Evolutionary conservation across 2,888 invertebrate genomes (phyloP).

Genomic region (Endomychus coccineus): DNA sequence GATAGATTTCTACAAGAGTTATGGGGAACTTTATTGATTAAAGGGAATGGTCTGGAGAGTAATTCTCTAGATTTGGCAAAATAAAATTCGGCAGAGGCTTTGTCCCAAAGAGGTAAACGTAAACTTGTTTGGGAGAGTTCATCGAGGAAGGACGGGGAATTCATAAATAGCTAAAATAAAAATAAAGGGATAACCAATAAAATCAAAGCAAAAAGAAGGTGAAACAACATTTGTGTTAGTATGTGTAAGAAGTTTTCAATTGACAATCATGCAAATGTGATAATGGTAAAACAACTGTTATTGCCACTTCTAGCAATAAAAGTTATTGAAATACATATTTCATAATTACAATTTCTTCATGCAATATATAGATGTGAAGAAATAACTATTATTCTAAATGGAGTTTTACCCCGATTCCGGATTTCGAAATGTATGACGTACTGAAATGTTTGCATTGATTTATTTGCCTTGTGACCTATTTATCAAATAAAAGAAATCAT

Average conservation of each 20-base stretch:
- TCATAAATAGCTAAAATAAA: conserved; percentile 38
- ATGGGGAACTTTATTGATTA: conserved; percentile 31
- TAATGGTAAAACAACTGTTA: neutral
- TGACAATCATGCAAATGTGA: neutral
- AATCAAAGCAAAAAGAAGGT: conserved; percentile 19
- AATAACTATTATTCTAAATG: too few relatives aligned
- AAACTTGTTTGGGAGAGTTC: conserved; percentile 41
- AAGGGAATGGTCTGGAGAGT: conserved; percentile 51
- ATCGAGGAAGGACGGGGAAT: conserved; percentile 49
- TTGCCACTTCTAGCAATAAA: neutral
- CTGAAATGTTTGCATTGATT: too few relatives aligned
- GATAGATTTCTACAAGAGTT: conserved; percentile 39
- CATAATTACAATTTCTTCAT: too few relatives aligned
- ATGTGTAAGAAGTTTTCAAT: conserved; percentile 15
- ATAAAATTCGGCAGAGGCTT: conserved; percentile 65
- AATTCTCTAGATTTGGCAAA: conserved; percentile 66
- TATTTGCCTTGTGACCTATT: too few relatives aligned
- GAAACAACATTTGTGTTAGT: conserved; percentile 18
- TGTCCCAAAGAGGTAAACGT: conserved; percentile 61
- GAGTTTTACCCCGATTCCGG: too few relatives aligned
- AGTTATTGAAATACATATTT: too few relatives aligned
- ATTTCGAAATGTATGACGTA: too few relatives aligned
- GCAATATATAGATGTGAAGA: too few relatives aligned
- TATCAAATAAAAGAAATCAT: too few relatives aligned
- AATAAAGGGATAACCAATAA: conserved; percentile 17